These are phyloP conservation scores for Seladonia tumulorum DNA, from an alignment of 2,888 invertebrate species.

Conservation along the genomic window DNA sequence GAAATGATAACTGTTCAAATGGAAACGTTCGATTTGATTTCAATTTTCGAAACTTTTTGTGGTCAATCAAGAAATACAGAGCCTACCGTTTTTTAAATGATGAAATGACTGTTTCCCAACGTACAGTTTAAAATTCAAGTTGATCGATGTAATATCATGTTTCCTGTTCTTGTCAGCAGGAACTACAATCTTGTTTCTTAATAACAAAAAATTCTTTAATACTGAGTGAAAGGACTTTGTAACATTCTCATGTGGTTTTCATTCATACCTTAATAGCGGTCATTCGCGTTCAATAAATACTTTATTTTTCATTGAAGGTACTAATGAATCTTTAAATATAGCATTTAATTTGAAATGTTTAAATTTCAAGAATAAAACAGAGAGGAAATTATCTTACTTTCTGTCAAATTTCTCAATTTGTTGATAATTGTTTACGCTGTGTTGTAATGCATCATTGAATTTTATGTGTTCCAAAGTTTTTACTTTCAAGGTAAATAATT, in stretches of 20 bases:
- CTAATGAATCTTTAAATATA: background rate
- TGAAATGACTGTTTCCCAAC: background rate
- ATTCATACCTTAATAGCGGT: background rate
- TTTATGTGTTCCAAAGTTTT: too few relatives aligned
- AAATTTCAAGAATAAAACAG: background rate
- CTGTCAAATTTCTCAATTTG: background rate
- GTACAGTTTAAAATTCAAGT: background rate
- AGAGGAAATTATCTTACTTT: background rate
- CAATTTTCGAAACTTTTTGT: background rate
- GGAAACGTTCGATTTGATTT: too few relatives aligned
- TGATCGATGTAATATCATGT: background rate
- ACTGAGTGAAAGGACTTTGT: background rate
- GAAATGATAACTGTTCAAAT: too few relatives aligned
- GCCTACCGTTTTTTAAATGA: background rate
- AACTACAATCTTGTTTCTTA: background rate
- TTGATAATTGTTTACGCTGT: background rate
- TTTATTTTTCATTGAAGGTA: background rate
- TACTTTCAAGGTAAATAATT: background rate
- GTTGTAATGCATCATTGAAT: background rate
- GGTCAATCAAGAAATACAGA: too few relatives aligned
- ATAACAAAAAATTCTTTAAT: background rate
- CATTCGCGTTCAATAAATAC: background rate
- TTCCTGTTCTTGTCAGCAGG: background rate
- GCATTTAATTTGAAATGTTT: background rate
- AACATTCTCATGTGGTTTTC: background rate